phyloP scores from a whole-genome alignment of 2,797 vertebrate genomes.

The Atherinosoma microstoma region DNA sequence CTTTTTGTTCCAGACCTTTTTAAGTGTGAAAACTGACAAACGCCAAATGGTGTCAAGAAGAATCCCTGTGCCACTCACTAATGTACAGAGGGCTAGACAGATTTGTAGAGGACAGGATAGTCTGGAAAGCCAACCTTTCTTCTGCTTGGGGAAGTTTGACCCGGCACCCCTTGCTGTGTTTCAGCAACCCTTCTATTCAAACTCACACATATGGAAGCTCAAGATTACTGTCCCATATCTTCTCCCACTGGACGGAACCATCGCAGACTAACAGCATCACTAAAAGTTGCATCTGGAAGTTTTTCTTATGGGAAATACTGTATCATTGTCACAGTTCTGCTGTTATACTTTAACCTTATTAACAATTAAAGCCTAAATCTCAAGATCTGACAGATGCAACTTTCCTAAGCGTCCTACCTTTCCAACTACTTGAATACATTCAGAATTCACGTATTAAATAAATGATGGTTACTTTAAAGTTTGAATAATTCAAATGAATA shows the following conservation, averaged over 20 bases:
- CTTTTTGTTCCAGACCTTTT: conserved; percentile 66
- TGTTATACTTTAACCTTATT: conserved; percentile 17
- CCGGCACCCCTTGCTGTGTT: conserved; percentile 18
- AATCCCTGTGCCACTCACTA: conserved; percentile 46
- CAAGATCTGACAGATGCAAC: conserved; percentile 1
- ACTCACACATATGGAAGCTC: conserved; percentile 50
- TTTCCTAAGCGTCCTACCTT: background rate
- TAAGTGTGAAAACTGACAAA: conserved; percentile 68
- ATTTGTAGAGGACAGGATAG: conserved; percentile 40
- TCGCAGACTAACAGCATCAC: conserved; percentile 47
- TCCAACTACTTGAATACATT: background rate
- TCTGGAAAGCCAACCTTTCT: conserved; percentile 44
- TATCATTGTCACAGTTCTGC: conserved; percentile 15
- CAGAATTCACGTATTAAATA: background rate
- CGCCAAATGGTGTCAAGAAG: conserved; percentile 49
- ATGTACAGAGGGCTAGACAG: conserved; percentile 34
- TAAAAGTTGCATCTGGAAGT: conserved; percentile 18
- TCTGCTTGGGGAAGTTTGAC: conserved; percentile 22
- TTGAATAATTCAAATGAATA: background rate
- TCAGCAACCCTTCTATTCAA: conserved; percentile 34
- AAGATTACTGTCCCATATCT: conserved; percentile 25
- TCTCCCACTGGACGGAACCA: conserved; percentile 21
- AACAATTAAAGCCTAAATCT: conserved; percentile 11
- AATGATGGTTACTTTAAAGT: background rate
- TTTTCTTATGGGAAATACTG: conserved; percentile 32